Percentiles rank a stretch among this genome's conserved stretches.
phyloP scores from a whole-genome alignment of 2,888 invertebrate genomes.

The Hetaerina titia region DNA sequence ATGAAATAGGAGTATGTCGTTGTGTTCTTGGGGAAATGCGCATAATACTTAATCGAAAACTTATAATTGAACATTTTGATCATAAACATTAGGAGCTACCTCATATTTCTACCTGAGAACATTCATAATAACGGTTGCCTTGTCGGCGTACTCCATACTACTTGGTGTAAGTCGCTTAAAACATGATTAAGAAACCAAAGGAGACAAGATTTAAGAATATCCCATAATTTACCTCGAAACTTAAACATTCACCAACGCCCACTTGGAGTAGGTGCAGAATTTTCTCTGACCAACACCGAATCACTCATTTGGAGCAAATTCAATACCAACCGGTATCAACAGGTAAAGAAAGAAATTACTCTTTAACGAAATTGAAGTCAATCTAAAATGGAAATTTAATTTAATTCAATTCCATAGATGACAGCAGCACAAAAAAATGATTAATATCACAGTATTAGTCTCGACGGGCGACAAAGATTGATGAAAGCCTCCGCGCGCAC shows the following conservation, averaged over 20 bases:
- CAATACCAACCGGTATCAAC: background rate
- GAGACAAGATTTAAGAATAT: background rate
- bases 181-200: background rate
- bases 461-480: background rate
- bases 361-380: background rate
- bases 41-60: no score
- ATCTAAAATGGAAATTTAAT: conserved; percentile 19
- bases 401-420: background rate
- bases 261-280: background rate
- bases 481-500: background rate
- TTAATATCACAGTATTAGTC: background rate
- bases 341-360: background rate
- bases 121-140: no score
- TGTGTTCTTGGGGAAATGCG: no score
- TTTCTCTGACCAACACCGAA: background rate
- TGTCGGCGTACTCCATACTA: no score
- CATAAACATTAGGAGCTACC: no score
- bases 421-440: background rate
- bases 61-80: no score
- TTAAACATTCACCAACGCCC: background rate
- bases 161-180: no score
- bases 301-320: background rate
- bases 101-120: no score
- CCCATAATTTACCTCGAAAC: background rate
- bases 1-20: no score